Conservation (phyloP, 2,888 invertebrate species). For the Philereme transversata region DNA sequence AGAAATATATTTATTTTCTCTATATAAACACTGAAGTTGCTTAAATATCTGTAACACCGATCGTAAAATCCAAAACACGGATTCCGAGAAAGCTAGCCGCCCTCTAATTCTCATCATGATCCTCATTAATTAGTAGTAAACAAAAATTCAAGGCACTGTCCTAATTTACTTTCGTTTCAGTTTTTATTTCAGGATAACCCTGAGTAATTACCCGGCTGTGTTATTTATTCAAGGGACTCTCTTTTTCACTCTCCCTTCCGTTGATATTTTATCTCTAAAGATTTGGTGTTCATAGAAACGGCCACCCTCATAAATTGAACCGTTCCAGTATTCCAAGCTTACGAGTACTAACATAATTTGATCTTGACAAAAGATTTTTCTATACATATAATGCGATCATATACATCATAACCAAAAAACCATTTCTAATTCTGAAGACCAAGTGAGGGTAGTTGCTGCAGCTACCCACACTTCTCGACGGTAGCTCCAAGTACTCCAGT, state of each 20-base stretch:
- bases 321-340: too few species aligned
- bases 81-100: neutral
- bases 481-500: too few species aligned
- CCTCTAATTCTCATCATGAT: slow-evolving; percentile 8
- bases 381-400: too few species aligned
- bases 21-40: neutral
- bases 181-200: slow-evolving; percentile 35
- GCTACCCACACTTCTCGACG: too few species aligned
- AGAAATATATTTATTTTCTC: neutral
- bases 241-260: slow-evolving; percentile 14
- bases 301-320: too few species aligned
- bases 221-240: slow-evolving; percentile 35
- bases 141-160: slow-evolving; percentile 32
- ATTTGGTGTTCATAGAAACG: too few species aligned
- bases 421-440: too few species aligned
- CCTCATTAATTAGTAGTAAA: slow-evolving; percentile 35
- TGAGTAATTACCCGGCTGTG: slow-evolving; percentile 35
- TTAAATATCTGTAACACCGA: neutral
- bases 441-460: too few species aligned
- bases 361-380: too few species aligned
- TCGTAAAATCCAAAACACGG: slow-evolving; percentile 4
- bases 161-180: slow-evolving; percentile 36
- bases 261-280: too few species aligned
- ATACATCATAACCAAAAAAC: too few species aligned
- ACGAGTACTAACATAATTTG: too few species aligned